Evolutionary conservation across 2,113 vertebrate species (phyloP).

Genomic region (Alligator sinensis): DNA sequence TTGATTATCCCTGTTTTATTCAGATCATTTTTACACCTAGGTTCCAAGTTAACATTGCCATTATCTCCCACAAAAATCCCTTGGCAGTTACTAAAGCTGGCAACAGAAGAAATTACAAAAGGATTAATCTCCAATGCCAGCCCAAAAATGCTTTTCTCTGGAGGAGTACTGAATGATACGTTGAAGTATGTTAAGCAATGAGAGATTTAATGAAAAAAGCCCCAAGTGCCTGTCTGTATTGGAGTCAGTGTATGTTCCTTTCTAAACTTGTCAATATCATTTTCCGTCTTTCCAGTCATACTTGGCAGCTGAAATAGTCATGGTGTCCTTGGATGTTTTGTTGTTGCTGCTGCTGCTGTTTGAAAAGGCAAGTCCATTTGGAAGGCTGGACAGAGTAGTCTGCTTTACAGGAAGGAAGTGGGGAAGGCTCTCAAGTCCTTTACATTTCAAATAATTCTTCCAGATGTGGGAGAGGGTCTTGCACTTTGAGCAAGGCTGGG

Average conservation of each 20-base stretch:
- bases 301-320: slow-evolving; percentile 60
- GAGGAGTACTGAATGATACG: slow-evolving; percentile 57
- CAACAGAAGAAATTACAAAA: slow-evolving; percentile 74
- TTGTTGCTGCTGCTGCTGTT: slow-evolving; percentile 49
- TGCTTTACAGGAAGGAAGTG: slow-evolving; percentile 66
- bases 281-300: slow-evolving; percentile 41
- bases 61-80: slow-evolving; percentile 77
- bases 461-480: slow-evolving; percentile 60
- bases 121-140: slow-evolving; percentile 77
- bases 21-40: slow-evolving; percentile 77
- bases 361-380: slow-evolving; percentile 67
- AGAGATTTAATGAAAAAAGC: slow-evolving; percentile 76
- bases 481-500: background rate
- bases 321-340: slow-evolving; percentile 8
- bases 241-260: slow-evolving; percentile 27
- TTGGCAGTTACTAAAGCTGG: slow-evolving; percentile 69
- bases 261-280: slow-evolving; percentile 70
- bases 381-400: slow-evolving; percentile 53
- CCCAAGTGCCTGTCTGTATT: slow-evolving; percentile 61
- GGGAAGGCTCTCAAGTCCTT: slow-evolving; percentile 39
- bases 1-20: slow-evolving; percentile 74
- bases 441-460: slow-evolving; percentile 45
- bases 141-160: slow-evolving; percentile 61
- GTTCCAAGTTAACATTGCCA: slow-evolving; percentile 56
- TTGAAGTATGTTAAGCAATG: slow-evolving; percentile 73